Evolutionary conservation across 2,888 invertebrate genomes (phyloP).

Genomic region (Hyposoter didymator): DNA sequence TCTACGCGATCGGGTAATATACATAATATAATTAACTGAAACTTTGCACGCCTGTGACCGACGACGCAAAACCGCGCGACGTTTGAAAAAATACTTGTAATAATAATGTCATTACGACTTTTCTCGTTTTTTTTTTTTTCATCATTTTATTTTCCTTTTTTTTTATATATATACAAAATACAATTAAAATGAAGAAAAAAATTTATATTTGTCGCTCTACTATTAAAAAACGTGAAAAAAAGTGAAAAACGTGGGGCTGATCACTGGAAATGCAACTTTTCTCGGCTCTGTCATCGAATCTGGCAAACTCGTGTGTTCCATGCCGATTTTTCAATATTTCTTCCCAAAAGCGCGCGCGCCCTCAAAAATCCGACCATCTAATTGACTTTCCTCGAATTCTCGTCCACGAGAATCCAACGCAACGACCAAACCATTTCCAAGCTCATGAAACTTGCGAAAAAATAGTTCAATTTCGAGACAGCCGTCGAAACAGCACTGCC

Average conservation of each 20-base stretch:
- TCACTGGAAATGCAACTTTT: conserved; percentile 82
- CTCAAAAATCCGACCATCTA: not conserved
- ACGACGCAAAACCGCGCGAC: conserved; percentile 74
- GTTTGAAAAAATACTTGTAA: conserved; percentile 58
- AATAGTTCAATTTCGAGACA: not conserved
- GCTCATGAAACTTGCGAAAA: not conserved
- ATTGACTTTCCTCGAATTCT: not conserved
- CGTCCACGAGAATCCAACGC: not conserved
- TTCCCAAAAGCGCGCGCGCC: not conserved
- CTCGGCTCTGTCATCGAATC: not conserved
- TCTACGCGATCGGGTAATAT: conserved; percentile 73
- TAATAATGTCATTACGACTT: conserved; percentile 9
- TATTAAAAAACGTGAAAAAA: not conserved
- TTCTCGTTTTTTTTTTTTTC: conserved; percentile 65
- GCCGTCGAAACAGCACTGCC: conserved; percentile 35
- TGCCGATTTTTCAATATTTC: not conserved
- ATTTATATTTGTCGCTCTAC: conserved; percentile 4
- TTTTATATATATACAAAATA: conserved; percentile 13
- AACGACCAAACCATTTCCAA: not conserved
- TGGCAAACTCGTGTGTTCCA: not conserved
- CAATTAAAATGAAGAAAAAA: conserved; percentile 8
- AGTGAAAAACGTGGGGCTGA: conserved; percentile 73
- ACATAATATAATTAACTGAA: conserved; percentile 77
- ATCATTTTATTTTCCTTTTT: conserved; percentile 61
- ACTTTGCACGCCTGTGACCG: conserved; percentile 76